Base-by-base conservation (phyloP, 2,113 vertebrate genomes). In the Malurus alboscapulatus region DNA sequence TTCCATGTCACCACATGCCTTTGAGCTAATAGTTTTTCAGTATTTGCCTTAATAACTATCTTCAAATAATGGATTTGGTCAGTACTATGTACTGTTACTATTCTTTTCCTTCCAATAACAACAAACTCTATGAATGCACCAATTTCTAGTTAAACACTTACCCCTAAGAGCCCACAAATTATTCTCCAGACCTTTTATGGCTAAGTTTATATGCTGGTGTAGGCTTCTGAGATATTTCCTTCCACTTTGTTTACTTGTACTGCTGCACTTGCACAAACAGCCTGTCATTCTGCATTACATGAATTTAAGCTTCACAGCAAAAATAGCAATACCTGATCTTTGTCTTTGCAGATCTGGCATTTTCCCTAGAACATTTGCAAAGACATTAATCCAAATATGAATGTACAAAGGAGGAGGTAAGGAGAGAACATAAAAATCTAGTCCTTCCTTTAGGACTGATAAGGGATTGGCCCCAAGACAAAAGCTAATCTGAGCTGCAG, bases 21-120 rank as follows among this genome's bases (percentile, higher is more conserved):
- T 61, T 90, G 21, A 51, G 85, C 89, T 94, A 96, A 91, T 42
- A 87, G 68, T 67, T 91, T 94, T 96, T 92, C 84, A 88, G 80
- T 88, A 88, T 61, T 95, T 92, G 66, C 59, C 81, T 93, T 84
- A 86, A 82, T 74, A 77, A 63, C 48, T 75, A 68, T 69, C 74
- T 93, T 93, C 87, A 84, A 61, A 40, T 66, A 83, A 62, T 21
- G 47, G 19, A 44, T 82, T 69, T 29, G 29, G 63, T 90, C 29
- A 65, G 47, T 66, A 79, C 38, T 89, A 32, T 51, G 57, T 51
- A 50, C 27, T 83, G 38, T 61, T 85, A 42, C 18, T 67, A 53
- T 38, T 82, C 14, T 75, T 89, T 87, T 75, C 58, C 44, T 79
- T 65, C 38, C 3, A 4, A 51, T 27, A 87, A 17, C 15, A 80